A percentile compares a stretch with the other conserved stretches of the same genome.
Conservation (phyloP, 1,140 invertebrate genomes). For the Bombus consobrinus region DNA sequence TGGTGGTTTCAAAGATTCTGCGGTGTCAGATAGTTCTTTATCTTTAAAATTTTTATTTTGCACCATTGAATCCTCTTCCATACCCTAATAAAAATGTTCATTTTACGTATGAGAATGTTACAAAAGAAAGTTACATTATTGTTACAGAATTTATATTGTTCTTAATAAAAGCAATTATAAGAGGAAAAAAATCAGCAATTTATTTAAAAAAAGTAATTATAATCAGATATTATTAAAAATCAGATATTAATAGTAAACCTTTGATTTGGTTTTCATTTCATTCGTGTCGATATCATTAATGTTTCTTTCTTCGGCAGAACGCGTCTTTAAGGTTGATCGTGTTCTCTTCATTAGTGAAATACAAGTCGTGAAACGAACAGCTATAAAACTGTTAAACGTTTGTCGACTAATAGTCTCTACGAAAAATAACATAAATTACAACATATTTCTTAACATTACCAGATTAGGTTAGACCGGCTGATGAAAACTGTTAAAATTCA, state of each 20-base stretch:
- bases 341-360: conserved; percentile 40
- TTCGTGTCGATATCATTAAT: not conserved
- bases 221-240: not conserved
- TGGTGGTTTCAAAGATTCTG: not conserved
- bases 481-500: not conserved
- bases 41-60: conserved; percentile 13
- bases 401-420: conserved; percentile 3
- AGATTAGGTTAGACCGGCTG: not conserved
- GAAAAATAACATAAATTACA: not conserved
- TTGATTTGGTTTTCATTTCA: not conserved
- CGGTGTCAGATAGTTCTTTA: not conserved
- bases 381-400: not conserved
- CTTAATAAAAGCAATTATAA: not conserved
- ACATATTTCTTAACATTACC: not conserved
- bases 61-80: not conserved
- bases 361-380: not conserved
- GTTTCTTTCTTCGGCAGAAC: not conserved
- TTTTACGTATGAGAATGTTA: not conserved
- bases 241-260: conserved; percentile 9
- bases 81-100: not conserved
- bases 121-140: not conserved
- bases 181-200: not conserved
- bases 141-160: not conserved
- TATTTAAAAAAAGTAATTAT: not conserved
- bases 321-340: not conserved